A percentile compares a stretch with the other conserved stretches of the same genome.
phyloP scores from a whole-genome alignment of 2,797 vertebrate species.

The Esox masquinongy region DNA sequence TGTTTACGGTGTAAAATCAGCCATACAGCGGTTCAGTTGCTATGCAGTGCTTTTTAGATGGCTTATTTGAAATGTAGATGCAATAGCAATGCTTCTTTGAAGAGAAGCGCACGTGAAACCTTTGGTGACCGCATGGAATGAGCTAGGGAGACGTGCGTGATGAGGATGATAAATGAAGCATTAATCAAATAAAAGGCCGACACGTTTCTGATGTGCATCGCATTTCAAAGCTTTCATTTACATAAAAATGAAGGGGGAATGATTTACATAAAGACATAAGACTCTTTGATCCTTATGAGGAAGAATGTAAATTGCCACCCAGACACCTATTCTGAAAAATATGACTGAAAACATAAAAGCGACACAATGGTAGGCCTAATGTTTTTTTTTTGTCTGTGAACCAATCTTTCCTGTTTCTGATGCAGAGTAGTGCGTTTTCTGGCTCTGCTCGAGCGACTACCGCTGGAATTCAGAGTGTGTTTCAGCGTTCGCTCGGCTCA shows the following conservation, averaged over 20 bases:
- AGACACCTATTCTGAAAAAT: background rate
- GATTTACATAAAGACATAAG: too few species aligned
- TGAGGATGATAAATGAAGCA: constrained; percentile 26
- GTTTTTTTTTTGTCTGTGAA: constrained; percentile 14
- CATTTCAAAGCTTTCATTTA: background rate
- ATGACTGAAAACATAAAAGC: constrained; percentile 24
- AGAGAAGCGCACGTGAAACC: constrained; percentile 31
- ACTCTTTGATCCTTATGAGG: background rate
- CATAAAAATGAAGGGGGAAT: too few species aligned
- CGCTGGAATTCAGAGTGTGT: constrained; percentile 64
- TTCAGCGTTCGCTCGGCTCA: constrained; percentile 52
- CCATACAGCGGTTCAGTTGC: constrained; percentile 15
- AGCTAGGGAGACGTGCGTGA: constrained; percentile 35
- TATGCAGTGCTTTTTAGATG: constrained; percentile 8
- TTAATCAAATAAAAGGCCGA: constrained; percentile 57
- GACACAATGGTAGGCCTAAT: constrained; percentile 16
- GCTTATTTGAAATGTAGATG: constrained; percentile 44
- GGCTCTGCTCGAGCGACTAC: constrained; percentile 35
- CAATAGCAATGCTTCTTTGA: constrained; percentile 37
- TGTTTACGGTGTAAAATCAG: constrained; percentile 10
- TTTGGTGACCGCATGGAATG: constrained; percentile 32
- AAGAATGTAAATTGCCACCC: background rate
- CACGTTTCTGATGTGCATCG: constrained; percentile 44
- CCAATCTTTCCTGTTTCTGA: background rate
- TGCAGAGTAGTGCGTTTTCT: constrained; percentile 36